Evolutionary conservation across 1,140 invertebrate species (phyloP).

Genomic region (Sitophilus oryzae): DNA sequence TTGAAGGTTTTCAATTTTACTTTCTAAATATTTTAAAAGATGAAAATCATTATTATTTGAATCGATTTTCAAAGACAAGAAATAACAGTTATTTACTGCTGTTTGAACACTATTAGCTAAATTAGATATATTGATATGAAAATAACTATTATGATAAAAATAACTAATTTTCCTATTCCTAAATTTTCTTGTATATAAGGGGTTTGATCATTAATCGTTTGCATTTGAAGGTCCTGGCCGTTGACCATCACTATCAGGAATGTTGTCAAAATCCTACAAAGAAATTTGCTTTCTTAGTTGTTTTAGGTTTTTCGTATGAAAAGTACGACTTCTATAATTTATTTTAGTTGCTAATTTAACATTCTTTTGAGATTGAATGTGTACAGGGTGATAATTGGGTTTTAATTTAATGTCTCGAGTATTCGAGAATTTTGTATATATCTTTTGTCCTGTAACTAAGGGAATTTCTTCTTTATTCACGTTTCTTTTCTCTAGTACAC

Average conservation of each 20-base stretch:
- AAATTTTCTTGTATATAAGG: too few relatives aligned
- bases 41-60: neutral
- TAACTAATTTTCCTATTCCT: too few relatives aligned
- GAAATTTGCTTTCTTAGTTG: neutral
- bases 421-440: neutral
- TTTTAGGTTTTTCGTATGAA: neutral
- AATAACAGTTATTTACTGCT: neutral
- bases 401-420: too few relatives aligned
- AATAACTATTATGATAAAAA: too few relatives aligned
- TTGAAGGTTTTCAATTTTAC: neutral
- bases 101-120: neutral
- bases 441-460: neutral
- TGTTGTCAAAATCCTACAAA: neutral
- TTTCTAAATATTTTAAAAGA: neutral
- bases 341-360: neutral
- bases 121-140: neutral
- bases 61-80: neutral
- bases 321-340: neutral
- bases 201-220: too few relatives aligned
- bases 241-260: too few relatives aligned
- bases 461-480: constrained; percentile 8
- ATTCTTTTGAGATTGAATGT: too few relatives aligned
- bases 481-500: constrained; percentile 12
- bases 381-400: neutral
- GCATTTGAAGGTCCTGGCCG: too few relatives aligned